Base-by-base conservation (phyloP, 2,113 vertebrate species). In the Natator depressus region DNA sequence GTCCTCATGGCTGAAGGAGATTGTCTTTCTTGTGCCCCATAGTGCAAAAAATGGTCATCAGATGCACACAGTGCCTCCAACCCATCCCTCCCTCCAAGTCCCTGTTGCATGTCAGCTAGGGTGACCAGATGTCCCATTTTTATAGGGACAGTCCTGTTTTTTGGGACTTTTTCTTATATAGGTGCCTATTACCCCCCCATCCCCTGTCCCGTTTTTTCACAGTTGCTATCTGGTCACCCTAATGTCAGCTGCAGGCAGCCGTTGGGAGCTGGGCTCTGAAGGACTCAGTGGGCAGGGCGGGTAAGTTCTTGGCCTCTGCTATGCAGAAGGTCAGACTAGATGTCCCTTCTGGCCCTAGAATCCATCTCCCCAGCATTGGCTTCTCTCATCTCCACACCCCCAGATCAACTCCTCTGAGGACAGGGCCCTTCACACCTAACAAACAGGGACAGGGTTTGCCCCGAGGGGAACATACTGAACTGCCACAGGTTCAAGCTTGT, bases 371-470 rank as follows among this genome's bases (percentile, higher is more conserved):
- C 22, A 38, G 35, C 72, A 38, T 4, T 46, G 20, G 22, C n/a
- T 46, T 10, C 72, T 22, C 72, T 10, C 7, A 46, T 46, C 72
- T 25, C 25, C 46, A 82, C 16, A 55, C 27, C 29, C 51, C 51
- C n/a, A 0, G 0, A 2, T 0, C 0, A 0, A 5, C 35, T n/a
- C 65, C 14, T n/a, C 62, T 12, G 27, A 69, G 17, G 35, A n/a
- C 16, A n/a, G 17, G 27, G 35, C 31, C 17, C 0, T 24, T 47
- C 24, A 53, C 4, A 0, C 50, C 75, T 83, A 35, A 29, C 22
- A 6, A 85, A 81, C 42, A 42, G 62, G 53, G 16, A 46, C 85
- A 25, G 53, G 69, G 5, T 38, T 84, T 50, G 46, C n/a, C 14
- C 31, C 85, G 65, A 57, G 92, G 90, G 54, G 5, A 1, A 82